phyloP scores from a whole-genome alignment of 2,797 vertebrate genomes.

The Gymnothorax javanicus region DNA sequence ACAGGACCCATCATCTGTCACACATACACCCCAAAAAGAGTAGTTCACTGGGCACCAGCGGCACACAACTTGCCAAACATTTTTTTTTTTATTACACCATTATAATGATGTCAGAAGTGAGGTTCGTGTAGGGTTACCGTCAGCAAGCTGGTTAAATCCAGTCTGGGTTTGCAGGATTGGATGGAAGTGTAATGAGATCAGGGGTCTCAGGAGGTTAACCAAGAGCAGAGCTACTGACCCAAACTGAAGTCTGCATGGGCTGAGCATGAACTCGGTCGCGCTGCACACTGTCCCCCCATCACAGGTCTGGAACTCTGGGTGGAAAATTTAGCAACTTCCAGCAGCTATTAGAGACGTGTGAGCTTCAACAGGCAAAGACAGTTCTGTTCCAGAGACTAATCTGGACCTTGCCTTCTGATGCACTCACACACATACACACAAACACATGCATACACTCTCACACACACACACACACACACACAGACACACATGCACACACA shows the following conservation, averaged over 20 bases:
- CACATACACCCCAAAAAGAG: neutral
- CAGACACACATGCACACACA: slow-evolving; percentile 1
- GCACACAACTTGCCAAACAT: neutral
- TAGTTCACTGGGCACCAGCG: neutral
- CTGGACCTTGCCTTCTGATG: slow-evolving; percentile 44
- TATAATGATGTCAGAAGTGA: neutral
- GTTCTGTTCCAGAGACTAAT: slow-evolving; percentile 43
- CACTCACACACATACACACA: slow-evolving; percentile 2
- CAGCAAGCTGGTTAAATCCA: slow-evolving; percentile 26
- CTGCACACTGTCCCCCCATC: slow-evolving; percentile 36
- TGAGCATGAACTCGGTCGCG: slow-evolving; percentile 55
- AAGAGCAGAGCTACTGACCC: slow-evolving; percentile 42
- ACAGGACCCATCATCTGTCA: too few species aligned
- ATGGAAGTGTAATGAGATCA: slow-evolving; percentile 36
- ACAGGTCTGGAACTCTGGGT: slow-evolving; percentile 51
- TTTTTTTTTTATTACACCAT: neutral
- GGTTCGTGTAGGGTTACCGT: neutral
- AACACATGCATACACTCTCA: neutral
- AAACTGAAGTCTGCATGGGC: slow-evolving; percentile 48
- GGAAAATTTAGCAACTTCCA: slow-evolving; percentile 70
- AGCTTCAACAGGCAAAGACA: slow-evolving; percentile 47
- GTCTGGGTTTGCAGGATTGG: slow-evolving; percentile 33
- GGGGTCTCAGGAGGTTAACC: slow-evolving; percentile 37
- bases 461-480: neutral
- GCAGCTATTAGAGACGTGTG: slow-evolving; percentile 32